Evolutionary conservation across 2,888 invertebrate species (phyloP).

Genomic region (Yponomeuta malinellus): DNA sequence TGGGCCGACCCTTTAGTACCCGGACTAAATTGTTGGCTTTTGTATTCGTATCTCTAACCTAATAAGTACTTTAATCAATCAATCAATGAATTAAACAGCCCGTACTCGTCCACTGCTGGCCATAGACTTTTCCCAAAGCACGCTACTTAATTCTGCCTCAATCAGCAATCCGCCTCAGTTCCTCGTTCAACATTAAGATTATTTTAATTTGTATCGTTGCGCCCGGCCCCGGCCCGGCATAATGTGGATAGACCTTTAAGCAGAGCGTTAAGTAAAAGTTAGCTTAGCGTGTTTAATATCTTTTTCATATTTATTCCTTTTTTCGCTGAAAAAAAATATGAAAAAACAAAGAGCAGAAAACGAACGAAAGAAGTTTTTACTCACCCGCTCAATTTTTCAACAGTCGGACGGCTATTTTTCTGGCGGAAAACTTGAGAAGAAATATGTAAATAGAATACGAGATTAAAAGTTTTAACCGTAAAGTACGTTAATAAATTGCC

Average conservation of each 20-base stretch:
- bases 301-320: not conserved
- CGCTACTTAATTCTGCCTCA: too few relatives aligned
- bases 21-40: too few relatives aligned
- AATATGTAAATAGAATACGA: slow-evolving; percentile 14
- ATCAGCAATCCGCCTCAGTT: too few relatives aligned
- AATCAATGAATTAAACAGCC: too few relatives aligned
- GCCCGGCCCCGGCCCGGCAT: not conserved
- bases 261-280: not conserved
- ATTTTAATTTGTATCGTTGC: too few relatives aligned
- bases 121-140: too few relatives aligned
- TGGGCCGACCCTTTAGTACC: too few relatives aligned
- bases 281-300: not conserved
- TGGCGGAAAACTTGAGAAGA: slow-evolving; percentile 5
- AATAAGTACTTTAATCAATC: too few relatives aligned
- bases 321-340: not conserved
- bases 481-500: slow-evolving; percentile 15
- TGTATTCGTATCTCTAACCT: too few relatives aligned
- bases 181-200: too few relatives aligned
- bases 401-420: slow-evolving; percentile 6
- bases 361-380: not conserved
- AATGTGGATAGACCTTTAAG: not conserved
- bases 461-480: slow-evolving; percentile 15
- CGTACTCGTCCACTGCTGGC: too few relatives aligned
- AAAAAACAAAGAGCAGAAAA: not conserved
- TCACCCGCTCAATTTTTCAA: not conserved